These are phyloP conservation scores for Holothuria glaberrima DNA, from an alignment of 35 echinoderm and acorn worm species.

Conservation along the genomic window DNA sequence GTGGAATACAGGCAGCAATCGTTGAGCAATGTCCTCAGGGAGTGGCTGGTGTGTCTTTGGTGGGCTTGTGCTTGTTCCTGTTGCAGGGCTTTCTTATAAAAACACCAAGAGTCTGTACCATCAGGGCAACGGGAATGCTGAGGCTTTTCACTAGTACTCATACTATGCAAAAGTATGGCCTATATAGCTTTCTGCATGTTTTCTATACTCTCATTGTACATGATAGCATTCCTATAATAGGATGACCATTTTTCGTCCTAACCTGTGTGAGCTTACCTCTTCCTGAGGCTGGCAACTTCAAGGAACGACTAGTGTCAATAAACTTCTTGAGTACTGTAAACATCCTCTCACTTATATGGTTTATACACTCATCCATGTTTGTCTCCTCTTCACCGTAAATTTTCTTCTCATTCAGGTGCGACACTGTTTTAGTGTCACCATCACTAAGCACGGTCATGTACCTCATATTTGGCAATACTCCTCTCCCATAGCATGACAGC, in stretches of 20 bases:
- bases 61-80: neutral
- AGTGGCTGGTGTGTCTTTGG: conserved; percentile 36
- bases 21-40: neutral
- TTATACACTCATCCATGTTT: conserved; percentile 1
- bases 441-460: conserved; percentile 37
- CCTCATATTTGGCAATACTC: neutral
- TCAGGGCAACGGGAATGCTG: neutral
- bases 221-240: conserved; percentile 5
- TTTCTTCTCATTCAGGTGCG: conserved; percentile 3
- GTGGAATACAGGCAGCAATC: conserved; percentile 15
- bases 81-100: neutral
- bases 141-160: neutral
- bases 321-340: conserved; percentile 40
- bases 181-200: conserved; percentile 8
- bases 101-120: conserved; percentile 23
- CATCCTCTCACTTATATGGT: conserved; percentile 33
- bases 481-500: conserved; percentile 20
- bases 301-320: neutral
- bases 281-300: neutral
- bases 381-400: conserved; percentile 15
- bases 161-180: neutral
- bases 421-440: conserved; percentile 52
- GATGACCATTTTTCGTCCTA: conserved; percentile 24
- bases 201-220: neutral
- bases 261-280: conserved; percentile 30